Conservation (phyloP, 2,797 vertebrate species). For the Natrix natrix region DNA sequence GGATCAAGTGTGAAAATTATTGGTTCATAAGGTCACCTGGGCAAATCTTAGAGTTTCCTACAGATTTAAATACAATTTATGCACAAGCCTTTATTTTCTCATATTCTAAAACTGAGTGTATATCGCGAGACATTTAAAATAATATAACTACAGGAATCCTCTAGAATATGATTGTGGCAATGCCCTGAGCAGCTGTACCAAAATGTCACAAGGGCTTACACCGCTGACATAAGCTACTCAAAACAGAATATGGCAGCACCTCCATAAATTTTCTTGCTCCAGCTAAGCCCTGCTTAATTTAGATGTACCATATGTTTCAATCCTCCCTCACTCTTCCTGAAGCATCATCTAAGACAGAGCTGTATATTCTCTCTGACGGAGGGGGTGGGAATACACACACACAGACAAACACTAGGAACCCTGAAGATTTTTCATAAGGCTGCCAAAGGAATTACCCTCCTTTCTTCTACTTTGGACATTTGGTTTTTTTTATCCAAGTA, state of each 20-base stretch:
- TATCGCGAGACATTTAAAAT: rapidly evolving
- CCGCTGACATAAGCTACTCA: slow-evolving; percentile 77
- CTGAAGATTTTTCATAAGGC: neutral
- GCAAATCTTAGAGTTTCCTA: neutral
- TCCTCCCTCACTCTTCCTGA: slow-evolving; percentile 1
- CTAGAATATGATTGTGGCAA: slow-evolving; percentile 33
- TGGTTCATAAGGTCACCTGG: neutral
- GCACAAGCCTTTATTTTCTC: neutral
- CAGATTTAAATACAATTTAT: neutral
- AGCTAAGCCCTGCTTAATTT: slow-evolving; percentile 76
- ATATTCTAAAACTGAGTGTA: neutral
- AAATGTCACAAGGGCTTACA: slow-evolving; percentile 77
- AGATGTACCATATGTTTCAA: slow-evolving; percentile 60
- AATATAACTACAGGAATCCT: slow-evolving; percentile 15
- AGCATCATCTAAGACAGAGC: slow-evolving; percentile 19
- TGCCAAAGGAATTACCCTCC: neutral
- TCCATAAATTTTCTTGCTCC: slow-evolving; percentile 68
- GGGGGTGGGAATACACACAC: neutral
- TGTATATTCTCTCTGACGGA: slow-evolving; percentile 36
- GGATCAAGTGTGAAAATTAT: neutral
- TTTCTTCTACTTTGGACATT: neutral
- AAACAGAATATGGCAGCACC: slow-evolving; percentile 68
- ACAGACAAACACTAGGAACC: slow-evolving; percentile 29
- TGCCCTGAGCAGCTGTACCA: slow-evolving; percentile 71
- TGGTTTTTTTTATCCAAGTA: neutral